These are phyloP conservation scores for Mycteria americana DNA, from an alignment of 2,797 vertebrate genomes.

Conservation along the genomic window DNA sequence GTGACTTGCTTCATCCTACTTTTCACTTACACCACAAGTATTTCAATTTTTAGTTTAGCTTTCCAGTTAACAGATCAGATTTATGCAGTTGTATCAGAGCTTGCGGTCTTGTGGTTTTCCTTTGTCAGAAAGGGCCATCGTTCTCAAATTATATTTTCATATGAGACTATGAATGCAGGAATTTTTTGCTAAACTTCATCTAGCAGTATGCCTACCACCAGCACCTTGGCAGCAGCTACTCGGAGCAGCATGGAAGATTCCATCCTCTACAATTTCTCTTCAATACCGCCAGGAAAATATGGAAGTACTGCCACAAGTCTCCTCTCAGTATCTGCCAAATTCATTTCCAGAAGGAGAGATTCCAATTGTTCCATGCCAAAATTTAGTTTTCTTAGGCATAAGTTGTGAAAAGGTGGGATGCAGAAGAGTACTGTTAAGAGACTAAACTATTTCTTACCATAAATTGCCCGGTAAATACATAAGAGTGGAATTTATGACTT, in stretches of 20 bases:
- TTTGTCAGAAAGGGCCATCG: neutral
- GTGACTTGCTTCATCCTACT: neutral
- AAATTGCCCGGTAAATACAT: neutral
- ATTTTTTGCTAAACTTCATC: neutral
- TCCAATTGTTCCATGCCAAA: constrained; percentile 23
- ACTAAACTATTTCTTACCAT: neutral
- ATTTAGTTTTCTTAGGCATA: neutral
- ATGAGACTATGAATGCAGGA: neutral
- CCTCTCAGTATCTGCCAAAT: constrained; percentile 26
- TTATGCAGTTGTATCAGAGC: neutral
- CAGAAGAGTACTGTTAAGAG: neutral
- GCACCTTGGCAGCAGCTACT: neutral
- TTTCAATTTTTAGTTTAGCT: neutral
- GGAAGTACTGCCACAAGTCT: constrained; percentile 31
- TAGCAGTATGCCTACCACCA: neutral
- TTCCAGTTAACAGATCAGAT: neutral
- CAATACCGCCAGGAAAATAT: constrained; percentile 38
- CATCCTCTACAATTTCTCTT: constrained; percentile 21
- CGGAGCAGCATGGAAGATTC: constrained; percentile 28
- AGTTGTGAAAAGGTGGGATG: neutral
- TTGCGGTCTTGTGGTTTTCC: neutral
- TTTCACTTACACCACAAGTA: neutral
- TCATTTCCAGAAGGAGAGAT: constrained; percentile 21
- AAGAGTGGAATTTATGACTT: neutral
- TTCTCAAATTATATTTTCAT: constrained; percentile 2